Base-by-base conservation (phyloP, 2,888 invertebrate genomes). In the Parelbella ahira region DNA sequence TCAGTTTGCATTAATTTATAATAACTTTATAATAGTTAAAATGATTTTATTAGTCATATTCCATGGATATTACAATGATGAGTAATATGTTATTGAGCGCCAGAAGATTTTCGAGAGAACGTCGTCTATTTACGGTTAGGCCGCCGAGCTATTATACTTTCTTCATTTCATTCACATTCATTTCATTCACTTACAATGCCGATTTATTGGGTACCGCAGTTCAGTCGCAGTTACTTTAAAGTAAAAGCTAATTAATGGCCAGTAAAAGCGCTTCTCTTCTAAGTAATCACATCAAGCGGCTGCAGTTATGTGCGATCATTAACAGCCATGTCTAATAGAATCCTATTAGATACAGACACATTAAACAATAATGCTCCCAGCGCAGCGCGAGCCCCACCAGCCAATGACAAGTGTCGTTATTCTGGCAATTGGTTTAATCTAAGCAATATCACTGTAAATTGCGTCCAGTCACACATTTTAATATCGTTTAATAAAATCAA, bases 261-360 rank as follows among this genome's bases (percentile, higher is more conserved):
- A 19, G 25, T 44, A 29, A 48, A 45, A 30, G 29, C 30, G 29
- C 20, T 18, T 15, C 34, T 34, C 33, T 48, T 51, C 54, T 47
- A 41, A 43, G 49, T 53, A 48, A 54, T 54, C 48, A 49, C 48
- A 51, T 38, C 37, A 43, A 50, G 44, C 34, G 44, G 37, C 38
- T 28, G 37, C 46, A 45, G 53, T 54, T 54, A 52, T 52, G 50
- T 56, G 51, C 47, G 50, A 50, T 56, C 47, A 50, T 56, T 62
- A 52, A 54, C 42, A 51, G 49, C 47, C 37, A 49, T 51, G 46
- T 48, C 53, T 55, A 60, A 52, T 58, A 56, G 58, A 61, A 61
- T 58, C 53, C 58, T 59, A 65, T 72, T 65, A 65, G 53, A 53
- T 59, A 50, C 49, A 51, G 51, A 49, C 56, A 60, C 61, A 56